Evolutionary conservation across 1,140 invertebrate genomes (phyloP), one percentile per base, ranked within the genome.

Genomic region (Brachionus calyciflorus): DNA sequence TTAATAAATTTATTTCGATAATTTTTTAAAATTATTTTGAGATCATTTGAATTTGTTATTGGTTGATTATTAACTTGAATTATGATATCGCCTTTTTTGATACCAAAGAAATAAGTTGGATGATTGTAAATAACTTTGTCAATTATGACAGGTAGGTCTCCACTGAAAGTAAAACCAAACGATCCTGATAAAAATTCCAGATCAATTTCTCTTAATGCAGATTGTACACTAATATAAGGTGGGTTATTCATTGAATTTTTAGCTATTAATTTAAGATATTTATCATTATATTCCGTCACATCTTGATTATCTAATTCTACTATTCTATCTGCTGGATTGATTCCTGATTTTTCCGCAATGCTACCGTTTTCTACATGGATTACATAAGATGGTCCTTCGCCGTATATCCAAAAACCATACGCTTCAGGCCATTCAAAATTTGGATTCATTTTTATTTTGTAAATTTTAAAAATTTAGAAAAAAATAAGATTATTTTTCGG

Each of bases 361-460:
- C 82, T 82, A 10, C 80, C 81, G 73, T 80, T 80, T 14, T 83
- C 82, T 9, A 85, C 83, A 76, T 70, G 78, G 26, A 81, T 73
- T 9, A 85, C 82, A 78, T 82, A 85, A 70, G 79, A 78, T 12
- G 84, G 83, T 4, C 83, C 83, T 26, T 80, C 49, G 2, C 84
- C 84, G 51, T 80, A 80, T 41, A 85, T 82, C 33, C 82, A 80
- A 79, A 85, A 85, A 26, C 84, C 84, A 78, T 79, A 84, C 14
- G 78, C 55, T 60, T 82, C 80, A 9, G 84, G 83, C 84, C 84
- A 85, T 2, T 37, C 37, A n/a, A 33, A 12, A 37, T 60, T 33
- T 17, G 55, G 37, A n/a, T 14, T 21, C 14, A 19, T 14, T 14
- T n/a, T n/a, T 37, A 9, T 37, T 37, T 37, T 37, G 33, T 37